Evolutionary conservation across 2,113 vertebrate genomes (phyloP).

Genomic region (Psilopsiagon aymara): DNA sequence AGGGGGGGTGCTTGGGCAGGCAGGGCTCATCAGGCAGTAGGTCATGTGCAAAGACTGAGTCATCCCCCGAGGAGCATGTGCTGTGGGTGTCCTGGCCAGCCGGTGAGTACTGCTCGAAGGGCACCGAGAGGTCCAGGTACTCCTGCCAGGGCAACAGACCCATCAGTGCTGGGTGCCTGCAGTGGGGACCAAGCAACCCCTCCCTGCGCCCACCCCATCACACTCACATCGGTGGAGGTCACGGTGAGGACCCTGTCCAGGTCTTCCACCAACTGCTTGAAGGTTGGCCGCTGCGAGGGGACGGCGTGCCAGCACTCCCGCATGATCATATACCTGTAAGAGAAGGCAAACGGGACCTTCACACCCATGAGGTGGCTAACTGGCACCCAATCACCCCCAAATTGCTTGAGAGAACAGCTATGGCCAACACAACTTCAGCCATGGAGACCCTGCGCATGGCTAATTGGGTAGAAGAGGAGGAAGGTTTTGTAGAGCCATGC

Average conservation of each 20-base stretch:
- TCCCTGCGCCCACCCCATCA: fast-evolving
- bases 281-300: conserved; percentile 94
- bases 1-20: conserved; percentile 82
- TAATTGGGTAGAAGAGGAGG: neutral
- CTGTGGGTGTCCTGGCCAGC: conserved; percentile 93
- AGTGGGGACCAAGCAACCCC: fast-evolving
- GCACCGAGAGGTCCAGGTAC: conserved; percentile 93
- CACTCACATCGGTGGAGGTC: conserved; percentile 91
- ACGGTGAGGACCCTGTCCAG: conserved; percentile 91
- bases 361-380: neutral
- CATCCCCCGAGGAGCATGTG: conserved; percentile 94
- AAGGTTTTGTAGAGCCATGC: neutral
- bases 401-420: neutral
- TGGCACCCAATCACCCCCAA: neutral
- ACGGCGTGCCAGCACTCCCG: conserved; percentile 96
- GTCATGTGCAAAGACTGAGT: conserved; percentile 95
- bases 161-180: neutral
- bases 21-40: conserved; percentile 89
- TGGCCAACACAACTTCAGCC: neutral
- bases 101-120: conserved; percentile 96
- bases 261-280: conserved; percentile 97
- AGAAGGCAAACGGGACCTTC: neutral
- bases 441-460: neutral
- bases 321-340: conserved; percentile 95
- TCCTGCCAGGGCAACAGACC: conserved; percentile 67